These are phyloP conservation scores for Brevipalpus yothersi DNA, from an alignment of 1,140 invertebrate species.

Conservation along the genomic window DNA sequence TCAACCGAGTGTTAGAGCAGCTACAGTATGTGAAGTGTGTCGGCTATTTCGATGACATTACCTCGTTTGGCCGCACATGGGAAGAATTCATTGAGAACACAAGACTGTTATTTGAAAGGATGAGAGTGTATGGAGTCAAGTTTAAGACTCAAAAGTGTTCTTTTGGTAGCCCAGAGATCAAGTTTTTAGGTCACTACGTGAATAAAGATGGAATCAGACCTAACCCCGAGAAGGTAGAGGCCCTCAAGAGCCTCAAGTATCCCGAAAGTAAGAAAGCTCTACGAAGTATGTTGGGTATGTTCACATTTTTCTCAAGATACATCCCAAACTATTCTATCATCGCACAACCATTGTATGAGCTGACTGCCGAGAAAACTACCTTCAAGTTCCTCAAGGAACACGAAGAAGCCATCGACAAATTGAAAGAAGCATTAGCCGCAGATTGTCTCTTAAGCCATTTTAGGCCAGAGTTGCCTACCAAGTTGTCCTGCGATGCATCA, in stretches of 20 bases:
- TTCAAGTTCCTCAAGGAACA: background rate
- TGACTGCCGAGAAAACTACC: background rate
- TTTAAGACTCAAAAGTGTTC: background rate
- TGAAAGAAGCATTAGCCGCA: slow-evolving; percentile 12
- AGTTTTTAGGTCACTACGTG: background rate
- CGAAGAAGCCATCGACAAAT: slow-evolving; percentile 9
- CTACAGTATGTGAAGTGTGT: background rate
- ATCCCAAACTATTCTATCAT: background rate
- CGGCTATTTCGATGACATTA: background rate
- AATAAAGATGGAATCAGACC: background rate
- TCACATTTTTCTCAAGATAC: background rate
- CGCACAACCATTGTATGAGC: background rate
- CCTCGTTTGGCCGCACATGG: background rate
- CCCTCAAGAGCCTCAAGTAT: background rate
- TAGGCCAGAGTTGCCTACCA: slow-evolving; percentile 22
- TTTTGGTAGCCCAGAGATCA: background rate
- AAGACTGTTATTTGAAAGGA: background rate
- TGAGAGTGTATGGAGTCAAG: background rate
- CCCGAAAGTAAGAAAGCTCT: background rate
- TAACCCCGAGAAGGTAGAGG: background rate
- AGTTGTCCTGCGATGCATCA: slow-evolving; percentile 22
- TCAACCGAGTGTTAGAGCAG: background rate
- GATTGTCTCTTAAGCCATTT: slow-evolving; percentile 18
- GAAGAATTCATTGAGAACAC: background rate
- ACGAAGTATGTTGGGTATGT: background rate